Evolutionary conservation across 2,888 invertebrate genomes (phyloP).

Genomic region (Nemurella pictetii): DNA sequence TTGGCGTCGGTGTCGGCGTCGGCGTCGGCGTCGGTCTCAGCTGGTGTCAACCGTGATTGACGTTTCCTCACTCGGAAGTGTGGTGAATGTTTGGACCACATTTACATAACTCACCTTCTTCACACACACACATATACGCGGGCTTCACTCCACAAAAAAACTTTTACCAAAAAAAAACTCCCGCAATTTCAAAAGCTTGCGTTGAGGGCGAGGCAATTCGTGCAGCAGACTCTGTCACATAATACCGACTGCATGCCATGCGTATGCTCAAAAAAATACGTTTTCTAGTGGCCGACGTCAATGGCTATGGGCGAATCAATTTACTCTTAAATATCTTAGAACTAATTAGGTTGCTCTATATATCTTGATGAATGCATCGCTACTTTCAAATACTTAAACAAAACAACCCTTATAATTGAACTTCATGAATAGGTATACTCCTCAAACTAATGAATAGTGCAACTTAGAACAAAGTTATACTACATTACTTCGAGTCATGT

Average conservation of each 20-base stretch:
- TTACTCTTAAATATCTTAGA: too few relatives aligned
- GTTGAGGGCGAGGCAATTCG: too few relatives aligned
- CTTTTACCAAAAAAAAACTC: not conserved
- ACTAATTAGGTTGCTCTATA: not conserved
- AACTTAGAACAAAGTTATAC: not conserved
- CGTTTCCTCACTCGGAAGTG: conserved; percentile 10
- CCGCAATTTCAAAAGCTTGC: not conserved
- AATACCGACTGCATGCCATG: too few relatives aligned
- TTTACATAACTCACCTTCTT: conserved; percentile 7
- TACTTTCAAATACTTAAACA: not conserved
- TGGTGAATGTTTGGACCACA: not conserved
- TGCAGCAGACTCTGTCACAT: too few relatives aligned
- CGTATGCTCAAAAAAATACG: too few relatives aligned
- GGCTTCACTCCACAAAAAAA: not conserved
- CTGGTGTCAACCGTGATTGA: conserved; percentile 9
- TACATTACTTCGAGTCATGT: not conserved
- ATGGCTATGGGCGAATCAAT: too few relatives aligned
- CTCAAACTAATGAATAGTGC: not conserved
- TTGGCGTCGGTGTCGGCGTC: not conserved
- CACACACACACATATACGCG: not conserved
- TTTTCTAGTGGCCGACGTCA: too few relatives aligned
- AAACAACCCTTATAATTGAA: not conserved
- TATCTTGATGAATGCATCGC: not conserved
- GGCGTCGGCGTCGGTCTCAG: not conserved
- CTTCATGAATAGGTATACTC: not conserved